These are phyloP conservation scores for Centroberyx gerrardi DNA, from an alignment of 2,797 vertebrate species.

Conservation along the genomic window DNA sequence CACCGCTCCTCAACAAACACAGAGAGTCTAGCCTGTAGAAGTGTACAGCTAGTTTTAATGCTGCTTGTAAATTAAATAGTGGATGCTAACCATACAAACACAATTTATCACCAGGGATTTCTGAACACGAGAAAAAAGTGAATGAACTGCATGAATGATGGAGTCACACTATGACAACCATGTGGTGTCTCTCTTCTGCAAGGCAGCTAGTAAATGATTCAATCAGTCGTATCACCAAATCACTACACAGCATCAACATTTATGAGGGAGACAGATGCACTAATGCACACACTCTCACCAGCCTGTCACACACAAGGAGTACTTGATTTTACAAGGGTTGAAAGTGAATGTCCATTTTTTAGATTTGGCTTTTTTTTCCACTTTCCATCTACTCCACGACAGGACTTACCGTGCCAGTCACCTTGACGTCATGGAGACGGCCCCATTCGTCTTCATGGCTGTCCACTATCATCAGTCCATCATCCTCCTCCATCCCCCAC, in stretches of 20 bases:
- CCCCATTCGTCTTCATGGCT: constrained; percentile 97
- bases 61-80: too few species aligned
- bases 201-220: background rate
- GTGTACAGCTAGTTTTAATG: too few species aligned
- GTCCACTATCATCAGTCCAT: constrained; percentile 97
- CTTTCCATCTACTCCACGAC: too few species aligned
- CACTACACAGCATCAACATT: constrained; percentile 10
- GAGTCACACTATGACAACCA: background rate
- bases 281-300: too few species aligned
- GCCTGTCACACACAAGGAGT: too few species aligned
- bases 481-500: constrained; percentile 90
- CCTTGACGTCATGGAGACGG: constrained; percentile 92
- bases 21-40: too few species aligned
- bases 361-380: background rate
- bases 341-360: background rate
- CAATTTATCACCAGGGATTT: too few species aligned
- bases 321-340: too few species aligned
- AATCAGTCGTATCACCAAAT: background rate
- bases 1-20: too few species aligned
- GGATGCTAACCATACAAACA: too few species aligned
- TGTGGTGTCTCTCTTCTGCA: background rate
- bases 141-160: background rate
- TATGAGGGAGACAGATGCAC: background rate
- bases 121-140: background rate
- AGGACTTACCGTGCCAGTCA: constrained; percentile 88